Evolutionary conservation across 2,113 vertebrate species (phyloP), one percentile per base, ranked within the genome.

Genomic region (Mesoclemmys tuberculata): DNA sequence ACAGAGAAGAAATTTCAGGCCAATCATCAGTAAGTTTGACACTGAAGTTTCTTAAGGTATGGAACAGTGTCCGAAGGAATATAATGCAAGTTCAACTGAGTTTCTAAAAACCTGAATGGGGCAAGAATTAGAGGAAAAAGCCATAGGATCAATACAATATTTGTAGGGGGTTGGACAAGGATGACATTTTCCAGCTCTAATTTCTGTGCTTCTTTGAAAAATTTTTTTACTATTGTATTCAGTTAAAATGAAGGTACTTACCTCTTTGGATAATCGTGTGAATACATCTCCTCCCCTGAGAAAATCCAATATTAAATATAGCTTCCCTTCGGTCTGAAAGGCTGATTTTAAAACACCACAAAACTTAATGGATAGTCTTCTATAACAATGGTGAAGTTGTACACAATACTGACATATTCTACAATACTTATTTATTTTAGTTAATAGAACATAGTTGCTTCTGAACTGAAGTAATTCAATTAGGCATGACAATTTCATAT

Each of bases 191-290:
- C 61, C 35, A 55, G 21, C 9, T 91, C 10, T 26, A 46, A 77
- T 46, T 27, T 77, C 41, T 77, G 41, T 46, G 24, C 74, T 27
- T 24, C 41, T 75, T 44, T 44, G 41, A 46, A 46, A 38, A 21
- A 12, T 14, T 2, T 35, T 52, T n/a, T 10, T 84, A 93, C 71
- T 56, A 90, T 1, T 68, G 19, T 93, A 85, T 49, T 88, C 24
- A 95, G 86, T 93, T 92, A 96, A 82, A 95, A 94, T 96, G 86
- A 71, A 95, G 80, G 97, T 95, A 98, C 98, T 98, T 98, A 99
- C 99, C 99, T 99, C 99, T 99, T 99, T 99, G 98, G 99, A 99
- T 99, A 99, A 99, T 98, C 99, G 99, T 90, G 99, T 99, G 98
- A 99, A 99, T 96, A 99, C 99, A 98, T 99, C 99, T 98, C 99